These are phyloP conservation scores for Brachionus angularis DNA, from an alignment of 1,140 invertebrate genomes.

Conservation along the genomic window DNA sequence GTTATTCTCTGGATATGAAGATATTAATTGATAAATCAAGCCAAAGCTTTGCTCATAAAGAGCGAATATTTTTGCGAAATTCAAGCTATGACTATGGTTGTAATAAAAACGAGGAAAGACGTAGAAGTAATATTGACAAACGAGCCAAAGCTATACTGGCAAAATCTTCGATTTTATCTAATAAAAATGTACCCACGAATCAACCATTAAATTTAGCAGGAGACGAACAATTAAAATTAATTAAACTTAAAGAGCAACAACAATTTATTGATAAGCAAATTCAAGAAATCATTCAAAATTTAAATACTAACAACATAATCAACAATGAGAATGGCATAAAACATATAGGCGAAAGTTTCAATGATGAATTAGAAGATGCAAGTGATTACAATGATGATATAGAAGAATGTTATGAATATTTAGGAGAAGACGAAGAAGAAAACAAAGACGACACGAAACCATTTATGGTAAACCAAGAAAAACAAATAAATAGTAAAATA, in stretches of 20 bases:
- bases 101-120: too few relatives aligned
- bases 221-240: background rate
- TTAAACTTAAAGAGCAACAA: constrained; percentile 6
- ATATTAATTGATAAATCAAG: constrained; percentile 3
- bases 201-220: background rate
- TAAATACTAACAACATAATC: background rate
- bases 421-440: too few relatives aligned
- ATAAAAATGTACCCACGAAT: background rate
- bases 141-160: background rate
- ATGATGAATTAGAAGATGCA: background rate
- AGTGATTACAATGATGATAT: background rate
- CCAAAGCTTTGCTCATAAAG: background rate
- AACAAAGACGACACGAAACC: too few relatives aligned
- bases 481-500: background rate
- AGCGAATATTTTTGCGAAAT: background rate
- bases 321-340: background rate
- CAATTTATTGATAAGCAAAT: constrained; percentile 18
- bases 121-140: background rate
- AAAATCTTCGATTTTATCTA: background rate
- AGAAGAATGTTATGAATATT: background rate
- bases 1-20: constrained; percentile 35
- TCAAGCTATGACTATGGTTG: too few relatives aligned
- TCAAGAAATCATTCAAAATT: background rate
- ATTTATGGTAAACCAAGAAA: too few relatives aligned
- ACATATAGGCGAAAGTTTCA: background rate